Conservation (phyloP, 2,888 invertebrate species). For the Coleophora deauratella region DNA sequence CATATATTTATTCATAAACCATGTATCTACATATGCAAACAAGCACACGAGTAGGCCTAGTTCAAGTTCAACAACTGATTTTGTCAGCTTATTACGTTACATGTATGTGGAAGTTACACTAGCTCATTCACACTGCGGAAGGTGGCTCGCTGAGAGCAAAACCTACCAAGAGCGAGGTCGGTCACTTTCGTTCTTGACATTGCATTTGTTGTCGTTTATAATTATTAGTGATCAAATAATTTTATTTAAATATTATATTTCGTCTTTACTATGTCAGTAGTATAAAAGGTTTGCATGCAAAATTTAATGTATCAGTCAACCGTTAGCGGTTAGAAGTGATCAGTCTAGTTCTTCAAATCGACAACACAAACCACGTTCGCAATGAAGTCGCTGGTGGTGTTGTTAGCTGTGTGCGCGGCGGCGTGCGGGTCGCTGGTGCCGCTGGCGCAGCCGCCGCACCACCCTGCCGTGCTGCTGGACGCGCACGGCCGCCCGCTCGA, state of each 20-base stretch:
- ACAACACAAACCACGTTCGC: conserved; percentile 42
- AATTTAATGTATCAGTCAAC: conserved; percentile 45
- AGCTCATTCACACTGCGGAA: conserved; percentile 23
- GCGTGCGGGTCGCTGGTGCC: conserved; percentile 69
- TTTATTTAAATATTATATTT: conserved; percentile 30
- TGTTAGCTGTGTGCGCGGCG: conserved; percentile 75
- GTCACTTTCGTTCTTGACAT: conserved; percentile 62
- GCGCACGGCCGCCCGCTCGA: conserved; percentile 64
- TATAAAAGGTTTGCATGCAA: too few species aligned
- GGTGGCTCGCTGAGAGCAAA: conserved; percentile 30
- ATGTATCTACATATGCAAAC: too few species aligned
- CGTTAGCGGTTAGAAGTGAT: conserved; percentile 54
- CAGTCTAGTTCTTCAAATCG: conserved; percentile 34
- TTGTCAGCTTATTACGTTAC: too few species aligned
- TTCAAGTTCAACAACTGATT: too few species aligned
- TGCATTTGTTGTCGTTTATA: too few species aligned
- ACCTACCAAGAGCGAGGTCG: conserved; percentile 42
- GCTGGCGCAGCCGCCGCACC: conserved; percentile 59
- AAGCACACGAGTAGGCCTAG: too few species aligned
- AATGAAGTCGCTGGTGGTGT: conserved; percentile 74
- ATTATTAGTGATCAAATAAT: conserved; percentile 32
- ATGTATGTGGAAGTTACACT: background rate
- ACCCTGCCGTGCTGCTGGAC: conserved; percentile 61
- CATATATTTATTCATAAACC: too few species aligned
- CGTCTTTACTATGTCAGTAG: too few species aligned